Evolutionary conservation across 1,140 invertebrate species (phyloP), one percentile per base, ranked within the genome.

Genomic region (Camponotus vicinus): DNA sequence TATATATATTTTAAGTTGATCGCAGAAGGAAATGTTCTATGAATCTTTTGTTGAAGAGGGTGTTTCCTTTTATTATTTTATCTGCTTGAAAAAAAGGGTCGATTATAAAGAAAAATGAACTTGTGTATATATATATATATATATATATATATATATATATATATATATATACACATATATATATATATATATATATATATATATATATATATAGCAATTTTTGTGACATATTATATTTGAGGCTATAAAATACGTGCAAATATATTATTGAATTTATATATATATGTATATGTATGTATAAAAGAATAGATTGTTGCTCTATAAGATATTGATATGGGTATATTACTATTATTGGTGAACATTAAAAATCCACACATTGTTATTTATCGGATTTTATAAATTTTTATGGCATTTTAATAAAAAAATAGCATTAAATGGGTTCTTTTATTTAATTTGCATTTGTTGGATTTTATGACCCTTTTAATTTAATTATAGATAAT

Each of bases 341-440:
- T 32, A 57, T 61, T 84, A 70, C 40, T 57, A 75, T 89, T 89
- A 87, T 84, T 77, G 55, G 52, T 59, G 86, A 57, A 63, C n/a
- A 71, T 57, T 80, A 34, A 82, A 57, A 82, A 57, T 75, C 18
- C 45, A 49, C 18, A 61, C 15, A 3, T 67, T 70, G 63, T 80
- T 86, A 79, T 83, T 90, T 76, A 59, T 59, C 40, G 32, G 40
- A 79, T 40, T 86, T 88, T 89, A 69, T 57, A 86, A 86, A 89
- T 89, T 90, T 90, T 78, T 89, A 90, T 85, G 57, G 21, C 45
- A 70, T 85, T 69, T 89, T 78, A 80, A 86, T 85, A 91, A 90
- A 89, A 89, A 76, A 70, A 55, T 69, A 21, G 32, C 27, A 67
- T 73, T 75, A 80, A 57, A 59, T 32, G 27, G n/a, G 8, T 32